Evolutionary conservation across 2,888 invertebrate genomes (phyloP).

Genomic region (Parasteatoda lunata): DNA sequence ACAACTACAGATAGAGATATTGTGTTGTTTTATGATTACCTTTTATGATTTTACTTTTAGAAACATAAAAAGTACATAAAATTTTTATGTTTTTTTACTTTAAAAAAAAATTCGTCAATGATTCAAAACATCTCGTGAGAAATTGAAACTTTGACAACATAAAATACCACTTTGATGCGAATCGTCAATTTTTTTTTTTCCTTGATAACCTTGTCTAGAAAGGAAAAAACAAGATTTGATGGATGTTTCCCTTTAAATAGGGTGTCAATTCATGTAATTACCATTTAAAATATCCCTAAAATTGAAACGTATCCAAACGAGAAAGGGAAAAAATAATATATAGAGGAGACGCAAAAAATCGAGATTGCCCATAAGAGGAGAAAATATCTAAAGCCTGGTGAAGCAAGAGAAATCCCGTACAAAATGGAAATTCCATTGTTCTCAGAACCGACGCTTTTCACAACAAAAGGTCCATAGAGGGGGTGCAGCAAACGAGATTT

Average conservation of each 20-base stretch:
- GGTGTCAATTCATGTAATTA: slow-evolving; percentile 58
- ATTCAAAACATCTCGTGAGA: no score
- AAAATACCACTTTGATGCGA: not conserved
- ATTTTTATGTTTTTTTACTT: no score
- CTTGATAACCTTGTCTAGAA: not conserved
- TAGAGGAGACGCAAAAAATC: slow-evolving; percentile 4
- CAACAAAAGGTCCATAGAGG: slow-evolving; percentile 19
- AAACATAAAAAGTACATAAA: no score
- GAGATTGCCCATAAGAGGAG: slow-evolving; percentile 46
- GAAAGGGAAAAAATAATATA: slow-evolving; percentile 9
- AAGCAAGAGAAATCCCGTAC: slow-evolving; percentile 20
- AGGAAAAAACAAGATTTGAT: slow-evolving; percentile 8
- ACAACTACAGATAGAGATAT: no score
- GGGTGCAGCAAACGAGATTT: slow-evolving; percentile 27
- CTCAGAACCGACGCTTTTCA: slow-evolving; percentile 30
- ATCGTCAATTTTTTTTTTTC: not conserved
- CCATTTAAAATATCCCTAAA: slow-evolving; percentile 31
- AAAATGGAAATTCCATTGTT: slow-evolving; percentile 55
- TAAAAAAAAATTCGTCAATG: no score
- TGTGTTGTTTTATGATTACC: no score
- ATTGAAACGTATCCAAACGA: slow-evolving; percentile 12
- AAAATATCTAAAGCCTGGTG: slow-evolving; percentile 36
- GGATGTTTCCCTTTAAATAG: slow-evolving; percentile 29
- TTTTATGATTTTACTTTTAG: no score
- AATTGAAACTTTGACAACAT: not conserved